phyloP scores from a whole-genome alignment of 2,113 vertebrate genomes.

The Empidonax alnorum region DNA sequence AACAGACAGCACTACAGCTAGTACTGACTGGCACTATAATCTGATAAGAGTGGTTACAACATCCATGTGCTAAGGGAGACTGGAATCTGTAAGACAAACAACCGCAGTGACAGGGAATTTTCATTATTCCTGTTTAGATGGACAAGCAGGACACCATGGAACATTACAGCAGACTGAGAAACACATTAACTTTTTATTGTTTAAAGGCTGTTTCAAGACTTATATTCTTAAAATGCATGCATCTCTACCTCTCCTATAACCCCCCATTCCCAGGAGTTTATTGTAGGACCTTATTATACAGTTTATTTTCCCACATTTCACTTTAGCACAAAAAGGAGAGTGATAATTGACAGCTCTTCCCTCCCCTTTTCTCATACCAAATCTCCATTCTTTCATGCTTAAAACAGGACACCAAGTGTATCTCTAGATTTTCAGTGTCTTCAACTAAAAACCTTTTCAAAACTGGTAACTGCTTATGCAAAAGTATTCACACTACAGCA shows the following conservation, averaged over 20 bases:
- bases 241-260: background rate
- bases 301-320: background rate
- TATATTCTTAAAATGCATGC: background rate
- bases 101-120: background rate
- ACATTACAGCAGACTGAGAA: background rate
- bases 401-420: background rate
- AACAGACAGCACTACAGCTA: background rate
- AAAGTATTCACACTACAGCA: background rate
- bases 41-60: background rate
- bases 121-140: background rate
- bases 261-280: background rate
- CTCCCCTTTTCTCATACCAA: background rate
- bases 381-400: background rate
- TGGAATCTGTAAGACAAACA: background rate
- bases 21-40: background rate
- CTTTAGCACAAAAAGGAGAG: background rate
- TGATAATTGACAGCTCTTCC: background rate
- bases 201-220: background rate
- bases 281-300: background rate
- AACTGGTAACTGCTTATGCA: background rate
- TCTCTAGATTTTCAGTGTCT: background rate
- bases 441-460: background rate
- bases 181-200: background rate
- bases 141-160: background rate
- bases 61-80: background rate